Evolutionary conservation across 2,797 vertebrate genomes (phyloP).

Genomic region (Hippocampus kuda): DNA sequence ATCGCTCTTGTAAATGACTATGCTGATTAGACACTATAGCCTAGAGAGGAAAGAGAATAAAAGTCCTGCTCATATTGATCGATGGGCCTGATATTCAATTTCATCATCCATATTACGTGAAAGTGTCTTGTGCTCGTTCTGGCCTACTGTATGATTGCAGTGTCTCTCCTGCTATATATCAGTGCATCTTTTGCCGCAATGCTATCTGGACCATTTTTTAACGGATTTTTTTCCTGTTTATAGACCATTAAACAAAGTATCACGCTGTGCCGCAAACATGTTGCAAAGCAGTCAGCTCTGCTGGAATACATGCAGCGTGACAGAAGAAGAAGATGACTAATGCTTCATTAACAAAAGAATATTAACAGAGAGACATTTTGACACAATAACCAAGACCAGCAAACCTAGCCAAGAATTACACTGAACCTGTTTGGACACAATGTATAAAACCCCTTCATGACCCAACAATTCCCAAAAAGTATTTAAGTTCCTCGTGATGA

Average conservation of each 20-base stretch:
- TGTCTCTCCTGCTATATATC: not conserved
- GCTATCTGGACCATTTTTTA: not conserved
- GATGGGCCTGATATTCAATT: slow-evolving; percentile 20
- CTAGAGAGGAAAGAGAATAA: slow-evolving; percentile 21
- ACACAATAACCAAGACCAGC: too few species aligned
- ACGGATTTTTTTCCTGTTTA: too few species aligned
- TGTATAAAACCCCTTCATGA: not conserved
- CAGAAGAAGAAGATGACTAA: not conserved
- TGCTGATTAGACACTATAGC: slow-evolving; percentile 8
- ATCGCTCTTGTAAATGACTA: slow-evolving; percentile 8
- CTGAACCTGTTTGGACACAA: not conserved
- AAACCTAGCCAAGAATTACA: not conserved
- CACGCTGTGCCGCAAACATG: too few species aligned
- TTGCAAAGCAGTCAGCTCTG: too few species aligned
- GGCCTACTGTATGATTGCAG: not conserved
- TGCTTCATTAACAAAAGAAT: too few species aligned
- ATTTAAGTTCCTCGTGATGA: not conserved
- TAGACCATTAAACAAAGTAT: too few species aligned
- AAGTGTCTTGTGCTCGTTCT: slow-evolving; percentile 33
- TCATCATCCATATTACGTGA: slow-evolving; percentile 1
- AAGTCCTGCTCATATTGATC: slow-evolving; percentile 14
- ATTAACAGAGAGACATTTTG: not conserved
- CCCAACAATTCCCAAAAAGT: not conserved
- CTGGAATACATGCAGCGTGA: too few species aligned
- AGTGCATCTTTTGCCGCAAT: not conserved